Percentiles rank a stretch among this genome's conserved stretches.
Conservation (phyloP, 1,140 invertebrate species). For the Akabosia matsudoensis region DNA sequence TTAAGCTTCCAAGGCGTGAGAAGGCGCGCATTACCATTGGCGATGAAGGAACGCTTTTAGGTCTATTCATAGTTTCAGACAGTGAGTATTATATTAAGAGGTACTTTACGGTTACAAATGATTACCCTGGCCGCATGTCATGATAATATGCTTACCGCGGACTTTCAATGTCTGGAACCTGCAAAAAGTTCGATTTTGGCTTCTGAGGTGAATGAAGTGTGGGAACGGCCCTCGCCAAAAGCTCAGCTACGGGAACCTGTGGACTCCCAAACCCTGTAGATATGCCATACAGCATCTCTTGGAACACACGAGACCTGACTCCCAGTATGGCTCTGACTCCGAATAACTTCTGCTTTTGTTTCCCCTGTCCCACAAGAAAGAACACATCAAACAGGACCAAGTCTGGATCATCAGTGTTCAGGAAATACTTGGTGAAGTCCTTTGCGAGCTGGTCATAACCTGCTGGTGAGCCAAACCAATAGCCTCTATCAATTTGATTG, state of each 20-base stretch:
- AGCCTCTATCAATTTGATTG: constrained; percentile 38
- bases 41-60: constrained; percentile 87
- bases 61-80: no score
- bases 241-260: constrained; percentile 82
- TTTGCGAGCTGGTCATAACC: constrained; percentile 90
- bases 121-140: no score
- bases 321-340: constrained; percentile 86
- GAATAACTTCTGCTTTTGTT: constrained; percentile 83
- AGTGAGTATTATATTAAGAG: no score
- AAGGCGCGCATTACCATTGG: constrained; percentile 93
- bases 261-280: constrained; percentile 89
- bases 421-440: constrained; percentile 67
- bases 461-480: constrained; percentile 72
- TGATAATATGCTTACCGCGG: constrained; percentile 58
- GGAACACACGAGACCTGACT: constrained; percentile 78
- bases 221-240: constrained; percentile 77
- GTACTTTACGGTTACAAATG: no score
- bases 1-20: constrained; percentile 79
- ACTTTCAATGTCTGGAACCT: constrained; percentile 71
- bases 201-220: constrained; percentile 77
- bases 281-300: constrained; percentile 93
- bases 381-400: constrained; percentile 83
- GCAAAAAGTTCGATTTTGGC: constrained; percentile 86
- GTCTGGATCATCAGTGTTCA: constrained; percentile 46
- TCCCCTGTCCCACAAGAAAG: constrained; percentile 84